Base-by-base conservation (phyloP, 2,113 vertebrate genomes). In the Corvus moneduloides region DNA sequence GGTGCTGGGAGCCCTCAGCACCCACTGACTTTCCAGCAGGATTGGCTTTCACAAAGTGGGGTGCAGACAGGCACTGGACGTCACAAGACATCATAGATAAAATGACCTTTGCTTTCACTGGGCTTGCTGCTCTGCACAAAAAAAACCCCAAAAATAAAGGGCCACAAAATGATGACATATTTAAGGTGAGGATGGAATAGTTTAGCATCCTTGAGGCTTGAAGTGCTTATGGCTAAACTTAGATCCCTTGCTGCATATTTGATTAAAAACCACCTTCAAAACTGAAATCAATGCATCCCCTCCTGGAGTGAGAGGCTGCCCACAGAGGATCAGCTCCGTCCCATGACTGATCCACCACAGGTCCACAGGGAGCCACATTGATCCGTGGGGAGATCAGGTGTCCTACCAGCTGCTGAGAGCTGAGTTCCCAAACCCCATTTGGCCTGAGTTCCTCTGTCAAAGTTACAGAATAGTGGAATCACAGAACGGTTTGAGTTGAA, bases 351-450 rank as follows among this genome's bases (percentile, higher is more conserved):
- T 23, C 32, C 48, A 22, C 8, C 3, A 2, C 41, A 19, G 69
- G 9, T 28, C 33, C 11, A 1, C 12, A 5, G 11, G 41, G 7
- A 74, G 17, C 24, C 3, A 1, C 5, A 7, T 22, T 43, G 49
- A 13, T 13, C 66, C 8, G 1, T 1, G 1, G 33, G 33, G 78
- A 54, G 33, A 10, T 18, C 0, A 7, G 64, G 54, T 13, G 16
- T 16, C n/a, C 61, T 13, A 1, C 0, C 26, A 33, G 77, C 58
- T 81, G 21, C 77, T 7, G 11, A 39, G 16, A 72, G 16, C 20
- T 0, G 1, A 68, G 23, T 26, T 67, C 56, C 54, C 89, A 37
- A 74, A 55, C 0, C 3, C 21, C 3, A 0, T 43, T 33, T 23
- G 30, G 11, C 32, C 37, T 1, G 2, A 74, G 43, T 39, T 81